These are phyloP conservation scores for Cyclophora punctaria DNA, from an alignment of 2,888 invertebrate species.

Conservation along the genomic window DNA sequence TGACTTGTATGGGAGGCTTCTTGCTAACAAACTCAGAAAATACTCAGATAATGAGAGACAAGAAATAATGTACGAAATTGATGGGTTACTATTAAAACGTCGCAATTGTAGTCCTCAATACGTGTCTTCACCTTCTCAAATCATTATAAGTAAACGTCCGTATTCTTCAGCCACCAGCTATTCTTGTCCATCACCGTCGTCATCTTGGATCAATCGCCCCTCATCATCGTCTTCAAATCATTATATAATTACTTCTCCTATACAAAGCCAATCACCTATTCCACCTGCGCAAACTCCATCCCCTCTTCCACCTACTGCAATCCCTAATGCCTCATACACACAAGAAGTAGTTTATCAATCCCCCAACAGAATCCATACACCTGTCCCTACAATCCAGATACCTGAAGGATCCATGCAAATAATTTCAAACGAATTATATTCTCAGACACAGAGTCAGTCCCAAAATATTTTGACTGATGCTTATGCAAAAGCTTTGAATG, in stretches of 20 bases:
- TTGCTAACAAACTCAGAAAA: constrained; percentile 22
- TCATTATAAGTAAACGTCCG: constrained; percentile 12
- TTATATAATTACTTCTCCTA: constrained; percentile 10
- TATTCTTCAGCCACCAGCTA: constrained; percentile 11
- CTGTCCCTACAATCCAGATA: constrained; percentile 14
- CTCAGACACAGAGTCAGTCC: constrained; percentile 3
- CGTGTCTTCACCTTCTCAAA: constrained; percentile 11
- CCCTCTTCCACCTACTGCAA: constrained; percentile 10
- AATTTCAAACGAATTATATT: constrained; percentile 11
- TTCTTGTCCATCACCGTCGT: constrained; percentile 7
- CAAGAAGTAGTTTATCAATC: constrained; percentile 14
- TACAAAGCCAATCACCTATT: constrained; percentile 11
- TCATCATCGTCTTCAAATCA: constrained; percentile 5
- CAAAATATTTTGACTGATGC: constrained; percentile 13
- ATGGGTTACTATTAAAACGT: constrained; percentile 17
- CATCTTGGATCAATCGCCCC: constrained; percentile 8
- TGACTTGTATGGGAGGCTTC: constrained; percentile 18
- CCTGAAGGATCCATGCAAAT: constrained; percentile 7
- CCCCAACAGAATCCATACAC: constrained; percentile 14
- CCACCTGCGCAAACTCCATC: constrained; percentile 12
- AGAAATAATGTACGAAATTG: constrained; percentile 24
- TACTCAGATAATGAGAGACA: constrained; percentile 20
- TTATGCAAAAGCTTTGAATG: constrained; percentile 9
- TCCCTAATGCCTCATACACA: constrained; percentile 11
- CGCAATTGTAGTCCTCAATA: constrained; percentile 10